Evolutionary conservation across 2,113 vertebrate species (phyloP).

Genomic region (Anoplopoma fimbria): DNA sequence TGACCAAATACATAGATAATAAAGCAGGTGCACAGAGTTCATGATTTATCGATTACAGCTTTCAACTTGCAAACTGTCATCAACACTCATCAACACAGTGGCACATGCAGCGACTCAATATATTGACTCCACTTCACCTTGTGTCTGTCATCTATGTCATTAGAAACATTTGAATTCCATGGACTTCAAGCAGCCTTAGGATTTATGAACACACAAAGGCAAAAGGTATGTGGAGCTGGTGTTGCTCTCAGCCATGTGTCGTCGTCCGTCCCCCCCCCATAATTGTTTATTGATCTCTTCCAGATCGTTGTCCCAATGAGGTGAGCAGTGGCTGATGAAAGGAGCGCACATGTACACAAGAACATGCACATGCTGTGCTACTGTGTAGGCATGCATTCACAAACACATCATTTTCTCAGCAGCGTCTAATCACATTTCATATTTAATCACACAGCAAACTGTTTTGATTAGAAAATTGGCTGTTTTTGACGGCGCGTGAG

Average conservation of each 20-base stretch:
- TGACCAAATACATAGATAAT: background rate
- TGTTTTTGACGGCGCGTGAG: slow-evolving; percentile 33
- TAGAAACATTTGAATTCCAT: slow-evolving; percentile 17
- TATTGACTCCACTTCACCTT: slow-evolving; percentile 23
- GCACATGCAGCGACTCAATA: slow-evolving; percentile 1
- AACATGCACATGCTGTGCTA: slow-evolving; percentile 9
- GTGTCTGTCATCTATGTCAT: slow-evolving; percentile 5
- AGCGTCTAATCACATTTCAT: slow-evolving; percentile 58
- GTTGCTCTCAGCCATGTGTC: slow-evolving; percentile 12
- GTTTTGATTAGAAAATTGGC: slow-evolving; percentile 57
- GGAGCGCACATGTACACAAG: background rate
- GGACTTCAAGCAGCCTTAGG: slow-evolving; percentile 4
- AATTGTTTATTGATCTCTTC: slow-evolving; percentile 36
- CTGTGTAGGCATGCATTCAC: slow-evolving; percentile 21
- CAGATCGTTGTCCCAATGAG: slow-evolving; percentile 12
- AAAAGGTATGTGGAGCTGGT: background rate
- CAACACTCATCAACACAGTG: background rate
- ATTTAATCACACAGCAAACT: slow-evolving; percentile 53
- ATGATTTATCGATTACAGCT: background rate
- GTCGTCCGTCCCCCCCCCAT: too few species aligned
- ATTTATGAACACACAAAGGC: slow-evolving; percentile 29
- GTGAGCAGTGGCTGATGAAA: slow-evolving; percentile 30
- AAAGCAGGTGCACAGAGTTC: background rate
- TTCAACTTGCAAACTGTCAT: background rate
- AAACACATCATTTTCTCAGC: slow-evolving; percentile 53